A percentile compares a stretch with the other conserved stretches of the same genome.
phyloP scores from a whole-genome alignment of 2,888 invertebrate genomes.

The Eupithecia centaureata region DNA sequence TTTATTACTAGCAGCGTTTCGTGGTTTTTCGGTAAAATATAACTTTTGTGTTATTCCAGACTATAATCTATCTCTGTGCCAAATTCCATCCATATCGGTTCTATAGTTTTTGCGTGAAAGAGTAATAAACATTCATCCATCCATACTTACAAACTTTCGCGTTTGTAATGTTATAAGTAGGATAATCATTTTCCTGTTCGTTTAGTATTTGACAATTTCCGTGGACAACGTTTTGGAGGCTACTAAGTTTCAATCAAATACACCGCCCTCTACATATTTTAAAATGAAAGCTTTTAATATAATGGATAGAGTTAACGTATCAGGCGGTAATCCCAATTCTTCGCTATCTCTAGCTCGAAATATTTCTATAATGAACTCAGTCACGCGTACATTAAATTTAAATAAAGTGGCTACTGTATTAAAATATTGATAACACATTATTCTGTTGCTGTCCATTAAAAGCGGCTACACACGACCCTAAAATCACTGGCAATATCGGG shows the following conservation, averaged over 20 bases:
- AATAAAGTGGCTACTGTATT: constrained; percentile 81
- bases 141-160: too few species aligned
- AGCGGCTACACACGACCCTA: too few species aligned
- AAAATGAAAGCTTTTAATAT: constrained; percentile 41
- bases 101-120: too few species aligned
- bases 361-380: constrained; percentile 75
- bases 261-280: constrained; percentile 18
- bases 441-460: constrained; percentile 68
- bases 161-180: too few species aligned
- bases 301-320: constrained; percentile 40
- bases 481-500: too few species aligned
- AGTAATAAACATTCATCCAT: too few species aligned
- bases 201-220: background rate
- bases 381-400: constrained; percentile 79
- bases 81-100: too few species aligned
- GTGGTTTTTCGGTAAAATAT: too few species aligned
- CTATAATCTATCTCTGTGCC: too few species aligned
- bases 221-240: background rate
- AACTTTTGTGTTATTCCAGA: too few species aligned
- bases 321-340: constrained; percentile 43
- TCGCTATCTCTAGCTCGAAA: constrained; percentile 64
- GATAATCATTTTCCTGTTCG: too few species aligned
- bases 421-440: constrained; percentile 80
- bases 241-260: constrained; percentile 15
- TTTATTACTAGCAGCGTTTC: too few species aligned